A percentile compares a stretch with the other conserved stretches of the same genome.
These are phyloP conservation scores for Poeciliopsis prolifica DNA, from an alignment of 2,113 vertebrate species.

Conservation along the genomic window DNA sequence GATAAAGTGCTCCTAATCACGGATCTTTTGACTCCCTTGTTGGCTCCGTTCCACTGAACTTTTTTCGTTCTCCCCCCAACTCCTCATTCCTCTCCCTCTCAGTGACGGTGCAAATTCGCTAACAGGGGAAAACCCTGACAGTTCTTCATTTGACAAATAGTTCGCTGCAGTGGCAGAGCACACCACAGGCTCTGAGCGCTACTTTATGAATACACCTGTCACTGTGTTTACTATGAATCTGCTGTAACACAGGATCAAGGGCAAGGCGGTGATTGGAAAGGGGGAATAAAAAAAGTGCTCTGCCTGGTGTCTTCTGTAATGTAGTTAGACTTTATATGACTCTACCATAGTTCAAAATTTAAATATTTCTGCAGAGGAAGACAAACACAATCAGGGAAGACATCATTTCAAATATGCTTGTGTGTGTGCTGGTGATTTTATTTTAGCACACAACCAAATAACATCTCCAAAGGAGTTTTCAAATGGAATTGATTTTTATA, in stretches of 20 bases:
- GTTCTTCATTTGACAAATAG: constrained; percentile 69
- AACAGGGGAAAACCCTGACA: constrained; percentile 48
- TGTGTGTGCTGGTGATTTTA: neutral
- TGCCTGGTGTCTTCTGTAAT: constrained; percentile 44
- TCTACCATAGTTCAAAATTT: constrained; percentile 45
- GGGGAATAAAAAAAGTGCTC: constrained; percentile 46
- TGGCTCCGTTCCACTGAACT: constrained; percentile 10
- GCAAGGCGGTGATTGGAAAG: constrained; percentile 63
- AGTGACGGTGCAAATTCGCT: constrained; percentile 21
- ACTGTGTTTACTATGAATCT: constrained; percentile 74
- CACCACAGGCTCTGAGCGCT: constrained; percentile 49
- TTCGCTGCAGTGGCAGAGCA: constrained; percentile 40
- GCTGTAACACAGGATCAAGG: constrained; percentile 72
- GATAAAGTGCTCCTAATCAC: neutral
- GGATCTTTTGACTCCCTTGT: neutral
- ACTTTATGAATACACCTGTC: constrained; percentile 78
- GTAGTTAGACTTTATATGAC: constrained; percentile 52
- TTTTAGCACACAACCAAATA: constrained; percentile 1
- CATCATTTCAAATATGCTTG: constrained; percentile 23
- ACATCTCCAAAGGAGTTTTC: constrained; percentile 10
- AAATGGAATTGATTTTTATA: constrained; percentile 32
- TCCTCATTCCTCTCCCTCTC: constrained; percentile 35
- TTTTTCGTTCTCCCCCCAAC: neutral
- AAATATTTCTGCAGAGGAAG: constrained; percentile 20
- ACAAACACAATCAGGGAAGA: constrained; percentile 24